These are phyloP conservation scores for Fulica atra DNA, from an alignment of 2,113 vertebrate species.

Conservation along the genomic window DNA sequence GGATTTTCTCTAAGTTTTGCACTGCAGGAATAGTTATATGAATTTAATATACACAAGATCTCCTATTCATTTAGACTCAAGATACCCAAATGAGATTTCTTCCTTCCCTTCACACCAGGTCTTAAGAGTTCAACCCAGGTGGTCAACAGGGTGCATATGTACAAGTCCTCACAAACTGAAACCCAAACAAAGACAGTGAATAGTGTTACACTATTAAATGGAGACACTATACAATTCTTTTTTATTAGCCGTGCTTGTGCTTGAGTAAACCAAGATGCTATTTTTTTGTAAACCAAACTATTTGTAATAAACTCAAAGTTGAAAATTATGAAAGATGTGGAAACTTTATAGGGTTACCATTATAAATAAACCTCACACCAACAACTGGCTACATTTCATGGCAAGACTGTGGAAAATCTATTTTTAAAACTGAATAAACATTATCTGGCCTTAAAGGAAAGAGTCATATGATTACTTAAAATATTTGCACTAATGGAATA, in stretches of 20 bases:
- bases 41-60: background rate
- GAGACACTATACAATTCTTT: background rate
- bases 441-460: background rate
- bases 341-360: background rate
- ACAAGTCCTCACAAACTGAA: background rate
- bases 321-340: background rate
- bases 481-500: background rate
- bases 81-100: background rate
- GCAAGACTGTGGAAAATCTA: background rate
- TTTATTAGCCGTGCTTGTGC: background rate
- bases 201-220: background rate
- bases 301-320: background rate
- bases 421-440: constrained; percentile 6
- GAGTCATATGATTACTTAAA: constrained; percentile 7
- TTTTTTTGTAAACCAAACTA: background rate
- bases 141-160: background rate
- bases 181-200: background rate
- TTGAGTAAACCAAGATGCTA: background rate
- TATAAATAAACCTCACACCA: constrained; percentile 1
- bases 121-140: background rate
- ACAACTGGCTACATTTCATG: background rate
- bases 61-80: background rate
- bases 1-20: background rate
- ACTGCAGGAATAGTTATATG: background rate
- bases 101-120: background rate